phyloP scores from a whole-genome alignment of 2,113 vertebrate species.

The Gallinago jamesoni region DNA sequence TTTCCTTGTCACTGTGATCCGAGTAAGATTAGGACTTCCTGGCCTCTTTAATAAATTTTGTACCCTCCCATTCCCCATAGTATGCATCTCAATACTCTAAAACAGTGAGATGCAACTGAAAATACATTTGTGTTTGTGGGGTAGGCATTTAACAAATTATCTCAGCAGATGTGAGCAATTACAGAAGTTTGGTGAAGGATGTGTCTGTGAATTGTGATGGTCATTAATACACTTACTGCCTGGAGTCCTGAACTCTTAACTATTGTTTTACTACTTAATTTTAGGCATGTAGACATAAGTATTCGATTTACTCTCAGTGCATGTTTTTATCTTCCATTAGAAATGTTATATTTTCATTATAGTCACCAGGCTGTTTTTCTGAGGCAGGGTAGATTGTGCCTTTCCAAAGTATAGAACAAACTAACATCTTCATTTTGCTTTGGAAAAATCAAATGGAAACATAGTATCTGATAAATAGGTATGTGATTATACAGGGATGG shows the following conservation, averaged over 20 bases:
- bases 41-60: background rate
- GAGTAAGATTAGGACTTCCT: background rate
- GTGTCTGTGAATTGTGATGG: background rate
- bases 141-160: background rate
- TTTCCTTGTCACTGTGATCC: background rate
- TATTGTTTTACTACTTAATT: background rate
- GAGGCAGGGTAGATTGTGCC: background rate
- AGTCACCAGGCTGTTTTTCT: background rate
- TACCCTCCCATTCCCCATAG: background rate
- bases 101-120: background rate
- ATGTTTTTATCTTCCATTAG: background rate
- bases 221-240: background rate
- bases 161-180: background rate
- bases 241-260: background rate
- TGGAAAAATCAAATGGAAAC: background rate
- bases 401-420: background rate
- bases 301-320: background rate
- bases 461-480: background rate
- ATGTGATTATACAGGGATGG: background rate
- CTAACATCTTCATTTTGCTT: background rate
- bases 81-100: background rate
- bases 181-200: background rate
- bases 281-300: background rate
- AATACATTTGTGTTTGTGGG: background rate
- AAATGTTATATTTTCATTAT: background rate